These are phyloP conservation scores for Cettia cetti DNA, from an alignment of 2,113 vertebrate species.

Conservation along the genomic window DNA sequence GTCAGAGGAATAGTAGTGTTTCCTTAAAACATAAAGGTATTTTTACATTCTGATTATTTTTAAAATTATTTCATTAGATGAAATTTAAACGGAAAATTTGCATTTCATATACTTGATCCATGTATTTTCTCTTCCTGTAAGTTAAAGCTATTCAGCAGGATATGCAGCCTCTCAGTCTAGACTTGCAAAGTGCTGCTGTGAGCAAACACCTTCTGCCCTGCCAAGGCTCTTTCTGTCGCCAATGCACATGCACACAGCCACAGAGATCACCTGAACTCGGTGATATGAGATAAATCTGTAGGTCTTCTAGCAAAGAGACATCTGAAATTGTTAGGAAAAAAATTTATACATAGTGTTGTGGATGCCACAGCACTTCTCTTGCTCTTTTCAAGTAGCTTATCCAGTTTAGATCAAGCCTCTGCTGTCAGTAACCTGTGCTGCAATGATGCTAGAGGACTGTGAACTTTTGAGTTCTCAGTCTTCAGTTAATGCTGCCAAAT, in stretches of 20 bases:
- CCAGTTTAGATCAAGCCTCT: background rate
- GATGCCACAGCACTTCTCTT: background rate
- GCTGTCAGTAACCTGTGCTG: background rate
- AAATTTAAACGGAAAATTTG: background rate
- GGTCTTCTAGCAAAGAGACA: background rate
- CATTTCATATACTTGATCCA: background rate
- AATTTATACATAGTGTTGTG: fast-evolving
- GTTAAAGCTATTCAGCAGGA: background rate
- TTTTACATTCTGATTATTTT: background rate
- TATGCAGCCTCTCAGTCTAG: background rate
- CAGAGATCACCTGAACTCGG: background rate
- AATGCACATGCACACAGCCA: fast-evolving
- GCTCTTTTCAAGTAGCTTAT: background rate
- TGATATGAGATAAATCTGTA: background rate
- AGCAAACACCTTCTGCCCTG: background rate
- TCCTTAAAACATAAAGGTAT: background rate
- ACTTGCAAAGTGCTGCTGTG: background rate
- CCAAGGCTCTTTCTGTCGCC: background rate
- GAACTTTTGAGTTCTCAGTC: background rate
- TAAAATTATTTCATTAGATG: background rate
- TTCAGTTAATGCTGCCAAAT: background rate
- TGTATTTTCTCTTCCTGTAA: background rate
- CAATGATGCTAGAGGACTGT: background rate
- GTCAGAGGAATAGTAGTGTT: background rate
- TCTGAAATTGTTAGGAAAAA: background rate